A percentile compares a stretch with the other conserved stretches of the same genome.
Evolutionary conservation across 2,888 invertebrate genomes (phyloP).

Genomic region (Drosophila conformis): DNA sequence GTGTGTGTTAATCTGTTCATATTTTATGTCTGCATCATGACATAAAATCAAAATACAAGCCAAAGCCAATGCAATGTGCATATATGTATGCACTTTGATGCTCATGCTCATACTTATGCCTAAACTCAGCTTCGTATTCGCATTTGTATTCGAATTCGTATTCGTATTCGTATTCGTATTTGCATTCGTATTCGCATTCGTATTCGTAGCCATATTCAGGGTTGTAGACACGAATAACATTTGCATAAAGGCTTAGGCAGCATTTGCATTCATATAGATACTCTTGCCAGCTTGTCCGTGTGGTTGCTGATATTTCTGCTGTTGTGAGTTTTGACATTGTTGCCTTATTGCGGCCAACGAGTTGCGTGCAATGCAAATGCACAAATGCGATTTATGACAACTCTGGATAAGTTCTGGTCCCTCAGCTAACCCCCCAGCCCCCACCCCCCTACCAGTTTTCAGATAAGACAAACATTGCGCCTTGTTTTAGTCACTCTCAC

Average conservation of each 20-base stretch:
- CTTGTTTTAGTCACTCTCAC: conserved; percentile 35
- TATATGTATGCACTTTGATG: background rate
- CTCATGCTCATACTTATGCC: background rate
- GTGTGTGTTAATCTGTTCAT: conserved; percentile 59
- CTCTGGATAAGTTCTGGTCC: conserved; percentile 14
- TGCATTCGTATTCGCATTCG: conserved; percentile 7
- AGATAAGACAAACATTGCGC: conserved; percentile 34
- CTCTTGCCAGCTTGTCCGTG: conserved; percentile 6
- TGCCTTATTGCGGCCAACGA: conserved; percentile 69
- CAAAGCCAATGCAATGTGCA: conserved; percentile 49
- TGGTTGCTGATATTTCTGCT: conserved; percentile 22
- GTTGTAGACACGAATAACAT: conserved; percentile 43
- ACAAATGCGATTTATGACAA: conserved; percentile 76
- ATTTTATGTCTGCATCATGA: conserved; percentile 59
- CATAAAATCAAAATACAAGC: conserved; percentile 65
- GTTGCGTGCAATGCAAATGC: conserved; percentile 73
- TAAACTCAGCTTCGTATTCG: background rate
- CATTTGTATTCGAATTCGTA: conserved; percentile 6
- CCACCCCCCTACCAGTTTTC: background rate
- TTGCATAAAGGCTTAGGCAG: conserved; percentile 53
- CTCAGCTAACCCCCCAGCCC: background rate
- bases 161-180: background rate
- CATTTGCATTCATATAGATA: conserved; percentile 51
- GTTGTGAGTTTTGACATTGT: conserved; percentile 61
- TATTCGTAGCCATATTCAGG: conserved; percentile 13